Evolutionary conservation across 2,113 vertebrate genomes (phyloP), one percentile per base, ranked within the genome.

Genomic region (Heliornis fulica): DNA sequence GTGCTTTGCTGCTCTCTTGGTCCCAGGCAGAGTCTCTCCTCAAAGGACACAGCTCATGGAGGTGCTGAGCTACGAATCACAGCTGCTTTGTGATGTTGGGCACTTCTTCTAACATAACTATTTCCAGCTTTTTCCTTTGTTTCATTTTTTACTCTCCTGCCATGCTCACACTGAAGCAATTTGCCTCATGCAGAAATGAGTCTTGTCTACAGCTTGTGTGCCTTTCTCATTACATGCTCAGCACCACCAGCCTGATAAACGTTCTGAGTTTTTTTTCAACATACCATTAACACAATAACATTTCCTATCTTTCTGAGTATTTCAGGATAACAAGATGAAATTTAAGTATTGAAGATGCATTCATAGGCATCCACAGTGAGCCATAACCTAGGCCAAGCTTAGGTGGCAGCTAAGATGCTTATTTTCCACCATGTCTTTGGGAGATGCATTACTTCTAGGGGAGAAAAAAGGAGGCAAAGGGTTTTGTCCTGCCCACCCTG

Each of bases 1-100:
- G 5, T 4, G 13, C 18, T 34, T 13, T 59, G 25, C 25, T 1
- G 1, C n/a, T 64, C 25, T 28, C 20, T n/a, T 0, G 1, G 18
- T 53, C 34, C 34, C 0, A 3, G 18, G 15, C n/a, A 61, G 46
- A 84, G 21, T 23, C 31, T 74, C 19, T 51, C 22, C 38, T 76
- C 50, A 57, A 50, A 57, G 13, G 38, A 59, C 29, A 28, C 11
- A 53, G 32, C 6, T 64, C 38, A 43, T 22, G 0, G 4, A 34
- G 48, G n/a, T 32, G 17, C 18, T 28, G n/a, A 65, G 50, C 11
- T 64, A n/a, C 41, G 46, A 57, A 70, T 53, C 38, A 26, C 9
- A 46, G 18, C 23, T 45, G 32, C 10, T 79, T 84, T 3, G 0
- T 51, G 23, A 16, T 38, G 25, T 21, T 64, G 34, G 26, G 6